Conservation (phyloP, 2,113 vertebrate species). For the Chauna torquata region DNA sequence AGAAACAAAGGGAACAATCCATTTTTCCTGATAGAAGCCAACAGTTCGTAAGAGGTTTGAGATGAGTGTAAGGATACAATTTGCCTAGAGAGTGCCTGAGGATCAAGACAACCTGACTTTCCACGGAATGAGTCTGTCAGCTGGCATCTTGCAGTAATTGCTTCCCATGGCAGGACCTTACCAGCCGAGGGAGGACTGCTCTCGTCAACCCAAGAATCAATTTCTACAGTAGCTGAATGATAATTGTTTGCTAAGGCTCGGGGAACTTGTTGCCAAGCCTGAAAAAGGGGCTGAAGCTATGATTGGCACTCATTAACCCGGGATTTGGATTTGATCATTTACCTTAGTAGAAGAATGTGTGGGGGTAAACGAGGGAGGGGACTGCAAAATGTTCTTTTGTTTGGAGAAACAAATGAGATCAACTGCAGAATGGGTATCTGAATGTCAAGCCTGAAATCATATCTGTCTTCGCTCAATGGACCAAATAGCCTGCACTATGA, state of each 20-base stretch:
- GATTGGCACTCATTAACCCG: constrained; percentile 92
- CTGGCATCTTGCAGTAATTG: constrained; percentile 96
- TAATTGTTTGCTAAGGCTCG: constrained; percentile 89
- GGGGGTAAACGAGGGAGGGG: constrained; percentile 10
- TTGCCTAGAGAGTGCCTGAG: constrained; percentile 97
- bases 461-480: constrained; percentile 6
- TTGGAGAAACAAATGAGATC: constrained; percentile 66
- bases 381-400: constrained; percentile 57
- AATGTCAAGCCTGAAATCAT: constrained; percentile 52
- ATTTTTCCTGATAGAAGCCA: constrained; percentile 91
- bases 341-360: constrained; percentile 45
- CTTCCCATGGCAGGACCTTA: constrained; percentile 97
- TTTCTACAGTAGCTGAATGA: constrained; percentile 87
- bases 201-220: constrained; percentile 88
- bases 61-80: constrained; percentile 94
- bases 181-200: constrained; percentile 84
- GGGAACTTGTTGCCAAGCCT: constrained; percentile 89
- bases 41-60: constrained; percentile 91
- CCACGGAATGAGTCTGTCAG: constrained; percentile 93
- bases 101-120: constrained; percentile 89
- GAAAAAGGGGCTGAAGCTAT: constrained; percentile 77
- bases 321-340: constrained; percentile 76
- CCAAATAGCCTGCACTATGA: neutral
- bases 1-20: constrained; percentile 91
- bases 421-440: neutral